Evolutionary conservation across 2,888 invertebrate species (phyloP), one percentile per base, ranked within the genome.

Genomic region (Cistogaster globosa): DNA sequence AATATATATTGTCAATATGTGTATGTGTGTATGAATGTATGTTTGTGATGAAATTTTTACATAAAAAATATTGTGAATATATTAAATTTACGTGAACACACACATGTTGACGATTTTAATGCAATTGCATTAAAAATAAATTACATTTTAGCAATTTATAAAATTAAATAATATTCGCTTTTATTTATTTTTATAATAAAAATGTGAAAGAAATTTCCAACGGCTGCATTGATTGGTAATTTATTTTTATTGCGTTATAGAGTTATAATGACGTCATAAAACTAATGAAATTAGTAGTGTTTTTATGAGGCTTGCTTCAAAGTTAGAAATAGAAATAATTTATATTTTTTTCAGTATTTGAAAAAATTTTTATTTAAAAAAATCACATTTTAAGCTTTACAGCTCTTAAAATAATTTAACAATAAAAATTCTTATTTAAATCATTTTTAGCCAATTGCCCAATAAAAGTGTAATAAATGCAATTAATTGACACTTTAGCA

Each of bases 401-500:
- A 48, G 16, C 45, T 14, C 16, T 42, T 42, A 4, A 48, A 48
- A 45, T 12, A 12, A 45, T 12, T 45, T 45, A 12, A 14, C 45
- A n/a, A 16, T 16, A 16, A 48, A 48, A 48, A 12, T 45, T 14
- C 45, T 1, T n/a, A 4, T 18, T 20, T 9, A 53, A 53, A 45
- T 57, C 18, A 7, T n/a, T 16, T 79, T 71, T 38, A 38, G 57
- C 63, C 63, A 65, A 60, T 71, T 83, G 16, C 14, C 36, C 63
- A 60, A 82, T 82, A 58, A 82, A 82, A 53, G 1, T 22, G 51
- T 75, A 82, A 79, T 82, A 82, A 82, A 82, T 71, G 82, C 85
- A 82, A 85, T 85, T 82, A 85, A 82, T 82, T 79, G 75, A 82
- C 85, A 85, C 80, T 84, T 85, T 79, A 81, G 72, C 81, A 51